Base-by-base conservation (phyloP, 1,140 invertebrate species). In the Bombus huntii region DNA sequence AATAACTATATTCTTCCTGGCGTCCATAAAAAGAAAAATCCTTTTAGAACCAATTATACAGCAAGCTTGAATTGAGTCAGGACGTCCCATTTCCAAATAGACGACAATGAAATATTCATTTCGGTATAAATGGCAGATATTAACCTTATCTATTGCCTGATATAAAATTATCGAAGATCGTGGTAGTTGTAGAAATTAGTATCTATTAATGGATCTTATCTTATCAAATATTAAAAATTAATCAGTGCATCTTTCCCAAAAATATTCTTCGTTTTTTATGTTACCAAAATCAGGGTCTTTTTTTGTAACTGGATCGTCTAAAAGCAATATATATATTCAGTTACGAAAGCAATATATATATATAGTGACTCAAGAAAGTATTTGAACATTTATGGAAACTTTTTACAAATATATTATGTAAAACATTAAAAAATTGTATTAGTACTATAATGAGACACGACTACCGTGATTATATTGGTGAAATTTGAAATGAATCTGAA, bases 231-330 rank as follows among this genome's bases (percentile, higher is more conserved):
- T 66, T 3, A 8, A 66, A 31, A 34, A 66, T 66, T 66, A 59
- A 13, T n/a, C 10, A 3, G 0, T 28, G 28, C 28, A 28, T n/a
- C n/a, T 4, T 59, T 0, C 25, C 3, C 3, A 5, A n/a, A n/a
- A 65, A 65, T 65, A n/a, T 65, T 66, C 28, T 62, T 62, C 3
- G 10, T 13, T 28, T 62, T 28, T 13, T n/a, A 62, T 22, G 9
- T 28, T 59, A 59, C 9, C 2, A 9, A n/a, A 34, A 18, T 66
- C 13, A 31, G 5, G 0, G 5, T 15, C 8, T 34, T 22, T 68
- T 18, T 34, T 6, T 6, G 31, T 8, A 31, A 68, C 1, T 31
- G 13, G 0, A 34, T 66, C 13, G 5, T 53, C 0, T 22, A 22
- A 66, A 34, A 18, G 5, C 2, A 53, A 18, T 53, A 53, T 53